Conservation (phyloP, 2,797 vertebrate species). For the Epinephelus coioides region DNA sequence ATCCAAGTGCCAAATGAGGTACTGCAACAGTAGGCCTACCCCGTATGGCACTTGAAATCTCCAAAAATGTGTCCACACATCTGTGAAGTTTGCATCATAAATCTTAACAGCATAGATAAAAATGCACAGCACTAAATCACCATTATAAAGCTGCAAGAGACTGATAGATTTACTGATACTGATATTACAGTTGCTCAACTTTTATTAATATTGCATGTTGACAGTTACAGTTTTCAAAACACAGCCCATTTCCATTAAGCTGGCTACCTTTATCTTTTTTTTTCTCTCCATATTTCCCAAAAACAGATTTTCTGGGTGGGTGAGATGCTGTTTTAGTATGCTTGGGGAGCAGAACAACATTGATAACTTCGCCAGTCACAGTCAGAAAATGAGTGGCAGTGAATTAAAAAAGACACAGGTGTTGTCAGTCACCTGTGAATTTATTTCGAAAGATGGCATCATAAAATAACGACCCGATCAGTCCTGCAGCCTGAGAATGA, state of each 20-base stretch:
- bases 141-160: not conserved
- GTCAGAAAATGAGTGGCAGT: not conserved
- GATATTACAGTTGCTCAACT: not conserved
- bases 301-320: not conserved
- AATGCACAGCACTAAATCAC: not conserved
- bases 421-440: not conserved
- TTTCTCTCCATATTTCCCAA: not conserved
- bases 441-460: not conserved
- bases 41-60: not conserved
- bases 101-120: not conserved
- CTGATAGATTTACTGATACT: not conserved
- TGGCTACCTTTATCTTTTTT: accelerated
- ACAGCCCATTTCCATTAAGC: not conserved
- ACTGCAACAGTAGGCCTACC: not conserved
- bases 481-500: not conserved
- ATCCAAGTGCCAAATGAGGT: no score
- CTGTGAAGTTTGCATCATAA: not conserved
- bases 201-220: not conserved
- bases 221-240: not conserved
- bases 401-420: not conserved
- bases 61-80: not conserved
- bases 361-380: not conserved
- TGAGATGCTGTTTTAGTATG: not conserved
- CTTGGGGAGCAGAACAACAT: not conserved
- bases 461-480: not conserved